phyloP scores from a whole-genome alignment of 2,888 invertebrate genomes.

The Cylindroiulus punctatus region DNA sequence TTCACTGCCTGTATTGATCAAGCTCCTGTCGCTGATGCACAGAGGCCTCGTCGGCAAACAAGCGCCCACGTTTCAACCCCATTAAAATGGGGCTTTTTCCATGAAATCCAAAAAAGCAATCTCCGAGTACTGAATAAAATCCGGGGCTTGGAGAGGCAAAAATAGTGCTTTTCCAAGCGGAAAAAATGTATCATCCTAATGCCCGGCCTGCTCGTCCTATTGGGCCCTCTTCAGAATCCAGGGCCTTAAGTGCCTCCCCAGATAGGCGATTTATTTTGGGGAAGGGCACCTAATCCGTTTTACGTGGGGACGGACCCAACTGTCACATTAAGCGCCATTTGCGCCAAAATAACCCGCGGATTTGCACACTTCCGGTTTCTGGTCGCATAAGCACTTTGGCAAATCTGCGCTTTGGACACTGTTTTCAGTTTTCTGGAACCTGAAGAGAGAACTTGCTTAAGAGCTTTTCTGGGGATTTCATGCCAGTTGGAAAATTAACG shows the following conservation, averaged over 20 bases:
- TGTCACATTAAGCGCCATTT: too few relatives aligned
- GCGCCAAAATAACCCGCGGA: too few relatives aligned
- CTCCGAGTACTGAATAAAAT: neutral
- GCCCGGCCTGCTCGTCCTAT: neutral
- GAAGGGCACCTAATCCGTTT: too few relatives aligned
- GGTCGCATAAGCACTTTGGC: too few relatives aligned
- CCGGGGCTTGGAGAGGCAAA: neutral
- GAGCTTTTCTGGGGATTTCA: too few relatives aligned
- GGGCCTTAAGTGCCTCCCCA: neutral
- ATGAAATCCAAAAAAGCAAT: constrained; percentile 1
- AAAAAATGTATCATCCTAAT: constrained; percentile 27
- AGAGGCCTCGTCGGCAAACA: neutral
- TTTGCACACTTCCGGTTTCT: too few relatives aligned
- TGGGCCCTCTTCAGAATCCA: neutral
- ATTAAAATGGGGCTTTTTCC: neutral
- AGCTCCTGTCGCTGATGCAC: neutral
- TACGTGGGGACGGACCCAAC: too few relatives aligned
- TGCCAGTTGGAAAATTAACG: too few relatives aligned
- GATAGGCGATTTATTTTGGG: neutral
- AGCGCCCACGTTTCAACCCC: neutral
- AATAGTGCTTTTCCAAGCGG: neutral
- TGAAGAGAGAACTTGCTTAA: too few relatives aligned
- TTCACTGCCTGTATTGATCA: constrained; percentile 22
- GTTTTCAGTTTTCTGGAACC: too few relatives aligned
- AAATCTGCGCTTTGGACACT: too few relatives aligned